A percentile compares a stretch with the other conserved stretches of the same genome.
These are phyloP conservation scores for Hoplodrina ambigua DNA, from an alignment of 2,888 invertebrate genomes.

Conservation along the genomic window DNA sequence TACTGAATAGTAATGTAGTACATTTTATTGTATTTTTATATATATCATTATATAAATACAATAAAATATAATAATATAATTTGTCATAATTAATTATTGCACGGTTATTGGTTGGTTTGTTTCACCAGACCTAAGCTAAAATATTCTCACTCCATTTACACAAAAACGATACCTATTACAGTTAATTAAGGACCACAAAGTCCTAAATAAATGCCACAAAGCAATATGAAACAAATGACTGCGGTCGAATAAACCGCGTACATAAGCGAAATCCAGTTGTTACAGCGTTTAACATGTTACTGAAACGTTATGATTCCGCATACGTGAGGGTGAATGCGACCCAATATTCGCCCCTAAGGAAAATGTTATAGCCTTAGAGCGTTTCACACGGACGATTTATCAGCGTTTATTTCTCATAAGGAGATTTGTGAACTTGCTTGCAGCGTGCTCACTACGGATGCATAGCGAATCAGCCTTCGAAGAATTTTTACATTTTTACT, in stretches of 20 bases:
- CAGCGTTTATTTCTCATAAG: background rate
- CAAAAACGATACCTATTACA: background rate
- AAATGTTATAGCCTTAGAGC: constrained; percentile 48
- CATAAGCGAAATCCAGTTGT: constrained; percentile 37
- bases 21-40: too few species aligned
- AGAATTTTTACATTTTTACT: too few species aligned
- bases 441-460: too few species aligned
- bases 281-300: constrained; percentile 48
- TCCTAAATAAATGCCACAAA: constrained; percentile 4
- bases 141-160: background rate
- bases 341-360: constrained; percentile 49
- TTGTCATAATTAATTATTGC: too few species aligned
- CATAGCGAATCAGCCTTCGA: background rate
- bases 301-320: constrained; percentile 48
- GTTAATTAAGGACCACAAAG: constrained; percentile 11
- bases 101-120: too few species aligned
- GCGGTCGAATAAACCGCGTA: constrained; percentile 37
- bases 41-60: too few species aligned
- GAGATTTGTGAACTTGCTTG: background rate
- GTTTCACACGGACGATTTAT: background rate
- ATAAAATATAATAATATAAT: too few species aligned
- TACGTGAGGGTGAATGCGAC: constrained; percentile 27
- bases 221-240: constrained; percentile 37
- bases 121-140: too few species aligned
- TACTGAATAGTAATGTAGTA: too few species aligned